phyloP scores from a whole-genome alignment of 92 coral and sea anemone genomes.

The Siderastrea siderea region DNA sequence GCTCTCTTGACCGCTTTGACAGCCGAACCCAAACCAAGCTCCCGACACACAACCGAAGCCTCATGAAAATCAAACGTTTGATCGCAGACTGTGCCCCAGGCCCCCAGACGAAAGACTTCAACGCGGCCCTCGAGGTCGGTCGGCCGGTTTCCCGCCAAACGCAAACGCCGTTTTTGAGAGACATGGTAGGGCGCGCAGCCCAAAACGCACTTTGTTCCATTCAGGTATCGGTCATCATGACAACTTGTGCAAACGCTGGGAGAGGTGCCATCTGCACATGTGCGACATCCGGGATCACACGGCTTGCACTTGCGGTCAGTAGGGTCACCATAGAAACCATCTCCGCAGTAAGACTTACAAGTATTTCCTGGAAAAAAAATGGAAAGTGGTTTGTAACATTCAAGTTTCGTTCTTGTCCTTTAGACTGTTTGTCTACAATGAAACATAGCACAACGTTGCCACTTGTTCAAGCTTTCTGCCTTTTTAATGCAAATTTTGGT shows the following conservation, averaged over 20 bases:
- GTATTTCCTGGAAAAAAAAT: constrained; percentile 53
- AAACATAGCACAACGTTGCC: too few species aligned
- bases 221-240: constrained; percentile 63
- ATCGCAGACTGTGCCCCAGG: constrained; percentile 86
- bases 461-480: too few species aligned
- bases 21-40: constrained; percentile 83
- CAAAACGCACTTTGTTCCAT: constrained; percentile 55
- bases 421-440: too few species aligned
- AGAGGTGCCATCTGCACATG: constrained; percentile 77
- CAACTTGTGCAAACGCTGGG: constrained; percentile 79
- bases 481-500: too few species aligned
- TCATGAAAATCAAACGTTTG: constrained; percentile 83
- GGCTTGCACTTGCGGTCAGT: constrained; percentile 66
- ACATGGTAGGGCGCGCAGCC: constrained; percentile 62
- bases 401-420: background rate
- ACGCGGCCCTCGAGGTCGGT: constrained; percentile 82
- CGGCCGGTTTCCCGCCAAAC: constrained; percentile 77
- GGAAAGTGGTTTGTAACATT: background rate
- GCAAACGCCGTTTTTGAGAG: constrained; percentile 63
- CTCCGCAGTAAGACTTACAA: constrained; percentile 75
- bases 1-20: constrained; percentile 68
- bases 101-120: constrained; percentile 54
- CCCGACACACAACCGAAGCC: constrained; percentile 83
- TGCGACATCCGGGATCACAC: constrained; percentile 81
- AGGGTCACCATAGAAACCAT: constrained; percentile 87